These are phyloP conservation scores for Lepidonotus clava DNA, from an alignment of 2,888 invertebrate species.

Conservation along the genomic window DNA sequence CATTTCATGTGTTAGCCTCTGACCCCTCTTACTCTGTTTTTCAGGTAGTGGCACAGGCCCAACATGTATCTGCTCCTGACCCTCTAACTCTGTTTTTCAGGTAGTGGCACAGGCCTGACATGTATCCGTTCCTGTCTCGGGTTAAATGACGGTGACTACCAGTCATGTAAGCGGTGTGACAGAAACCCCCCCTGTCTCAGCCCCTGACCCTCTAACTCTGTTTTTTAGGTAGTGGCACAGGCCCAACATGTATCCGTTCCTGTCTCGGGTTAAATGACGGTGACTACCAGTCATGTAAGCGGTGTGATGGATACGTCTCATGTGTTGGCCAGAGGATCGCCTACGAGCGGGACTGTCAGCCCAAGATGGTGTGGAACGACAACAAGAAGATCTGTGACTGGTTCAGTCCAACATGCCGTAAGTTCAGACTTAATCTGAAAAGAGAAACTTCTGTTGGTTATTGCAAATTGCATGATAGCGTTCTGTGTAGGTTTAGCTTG, in stretches of 20 bases:
- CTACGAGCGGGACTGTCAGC: background rate
- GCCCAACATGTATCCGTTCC: background rate
- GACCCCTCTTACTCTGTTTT: no score
- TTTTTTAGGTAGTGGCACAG: background rate
- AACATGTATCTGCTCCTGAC: no score
- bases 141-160: conserved; percentile 15
- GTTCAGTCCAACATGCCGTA: conserved; percentile 15
- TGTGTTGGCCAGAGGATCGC: background rate
- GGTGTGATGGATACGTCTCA: conserved; percentile 17
- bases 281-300: conserved; percentile 26
- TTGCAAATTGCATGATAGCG: no score
- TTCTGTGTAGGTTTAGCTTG: no score
- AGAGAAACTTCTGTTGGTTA: no score
- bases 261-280: background rate
- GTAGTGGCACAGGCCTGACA: background rate
- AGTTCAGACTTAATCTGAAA: no score
- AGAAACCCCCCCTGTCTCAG: background rate
- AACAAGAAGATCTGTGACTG: conserved; percentile 17
- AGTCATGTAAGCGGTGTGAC: conserved; percentile 13
- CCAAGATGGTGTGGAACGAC: conserved; percentile 28
- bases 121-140: background rate
- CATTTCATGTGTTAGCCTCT: no score
- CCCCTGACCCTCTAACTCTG: no score
- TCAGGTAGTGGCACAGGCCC: no score
- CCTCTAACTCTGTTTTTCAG: background rate